Percentiles rank a stretch among this genome's conserved stretches.
phyloP scores from a whole-genome alignment of 2,888 invertebrate genomes.

The Himalopsyche kuldschensis region DNA sequence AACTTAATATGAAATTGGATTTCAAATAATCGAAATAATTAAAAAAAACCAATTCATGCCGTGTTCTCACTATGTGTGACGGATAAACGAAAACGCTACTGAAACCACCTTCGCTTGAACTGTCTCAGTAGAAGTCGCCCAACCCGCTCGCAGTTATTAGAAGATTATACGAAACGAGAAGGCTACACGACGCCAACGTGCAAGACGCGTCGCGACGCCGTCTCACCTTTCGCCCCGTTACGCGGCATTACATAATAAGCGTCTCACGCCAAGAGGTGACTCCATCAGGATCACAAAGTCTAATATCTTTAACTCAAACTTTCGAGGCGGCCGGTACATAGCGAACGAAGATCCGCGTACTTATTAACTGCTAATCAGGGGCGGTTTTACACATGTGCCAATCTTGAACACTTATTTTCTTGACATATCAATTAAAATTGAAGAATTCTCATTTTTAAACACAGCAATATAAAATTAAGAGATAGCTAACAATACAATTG shows the following conservation, averaged over 20 bases:
- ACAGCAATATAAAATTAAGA: too few relatives aligned
- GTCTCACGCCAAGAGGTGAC: constrained; percentile 30
- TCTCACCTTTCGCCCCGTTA: constrained; percentile 11
- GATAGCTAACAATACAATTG: too few relatives aligned
- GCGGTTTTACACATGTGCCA: not conserved
- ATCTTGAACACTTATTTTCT: not conserved
- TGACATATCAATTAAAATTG: too few relatives aligned
- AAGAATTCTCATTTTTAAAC: too few relatives aligned
- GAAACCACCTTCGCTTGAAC: not conserved
- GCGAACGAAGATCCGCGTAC: constrained; percentile 3
- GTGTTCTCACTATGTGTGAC: too few relatives aligned
- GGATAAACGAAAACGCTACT: not conserved
- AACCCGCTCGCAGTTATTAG: constrained; percentile 24
- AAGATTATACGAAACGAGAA: constrained; percentile 35
- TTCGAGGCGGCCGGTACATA: constrained; percentile 11
- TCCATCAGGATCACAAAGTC: constrained; percentile 36
- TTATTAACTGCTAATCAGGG: constrained; percentile 14
- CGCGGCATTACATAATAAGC: constrained; percentile 27
- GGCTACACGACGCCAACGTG: constrained; percentile 16
- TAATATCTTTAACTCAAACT: constrained; percentile 36
- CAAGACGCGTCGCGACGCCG: constrained; percentile 16
- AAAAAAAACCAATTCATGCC: too few relatives aligned
- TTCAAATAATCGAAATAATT: too few relatives aligned
- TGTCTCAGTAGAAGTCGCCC: not conserved
- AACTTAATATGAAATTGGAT: too few relatives aligned